A percentile compares a stretch with the other conserved stretches of the same genome.
These are phyloP conservation scores for Garrulus glandarius DNA, from an alignment of 2,797 vertebrate genomes.

Conservation along the genomic window DNA sequence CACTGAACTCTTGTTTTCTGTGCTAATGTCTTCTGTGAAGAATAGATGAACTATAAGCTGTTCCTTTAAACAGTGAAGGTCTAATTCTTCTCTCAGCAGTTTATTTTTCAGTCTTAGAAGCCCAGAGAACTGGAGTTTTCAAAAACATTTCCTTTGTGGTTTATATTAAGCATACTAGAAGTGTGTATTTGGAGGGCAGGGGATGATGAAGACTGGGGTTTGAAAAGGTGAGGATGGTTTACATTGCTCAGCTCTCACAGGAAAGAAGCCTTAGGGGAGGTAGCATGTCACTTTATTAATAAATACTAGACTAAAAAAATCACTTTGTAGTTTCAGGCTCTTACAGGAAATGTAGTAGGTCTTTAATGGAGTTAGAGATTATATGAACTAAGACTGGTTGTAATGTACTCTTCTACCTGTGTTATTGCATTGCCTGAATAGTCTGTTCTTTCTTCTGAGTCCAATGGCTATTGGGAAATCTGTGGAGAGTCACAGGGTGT, in stretches of 20 bases:
- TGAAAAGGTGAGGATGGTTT: not conserved
- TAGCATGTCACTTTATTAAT: not conserved
- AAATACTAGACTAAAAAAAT: not conserved
- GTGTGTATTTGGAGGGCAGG: not conserved
- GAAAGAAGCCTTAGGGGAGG: not conserved
- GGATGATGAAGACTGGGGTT: not conserved
- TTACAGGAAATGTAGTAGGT: not conserved
- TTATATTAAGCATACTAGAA: not conserved
- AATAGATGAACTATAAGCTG: not conserved
- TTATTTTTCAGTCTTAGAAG: not conserved
- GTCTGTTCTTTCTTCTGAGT: not conserved
- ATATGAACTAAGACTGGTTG: not conserved
- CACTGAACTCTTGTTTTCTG: not conserved
- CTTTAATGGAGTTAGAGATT: not conserved
- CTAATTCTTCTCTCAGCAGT: not conserved
- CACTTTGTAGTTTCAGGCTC: not conserved
- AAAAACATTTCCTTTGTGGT: not conserved
- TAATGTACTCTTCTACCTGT: not conserved
- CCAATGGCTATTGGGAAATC: not conserved
- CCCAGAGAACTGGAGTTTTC: not conserved
- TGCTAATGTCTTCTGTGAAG: not conserved
- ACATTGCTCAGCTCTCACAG: not conserved
- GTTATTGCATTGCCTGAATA: not conserved
- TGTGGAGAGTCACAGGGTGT: not conserved
- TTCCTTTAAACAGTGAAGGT: not conserved